phyloP scores from a whole-genome alignment of 2,888 invertebrate species.

The Drosophila histrio region DNA sequence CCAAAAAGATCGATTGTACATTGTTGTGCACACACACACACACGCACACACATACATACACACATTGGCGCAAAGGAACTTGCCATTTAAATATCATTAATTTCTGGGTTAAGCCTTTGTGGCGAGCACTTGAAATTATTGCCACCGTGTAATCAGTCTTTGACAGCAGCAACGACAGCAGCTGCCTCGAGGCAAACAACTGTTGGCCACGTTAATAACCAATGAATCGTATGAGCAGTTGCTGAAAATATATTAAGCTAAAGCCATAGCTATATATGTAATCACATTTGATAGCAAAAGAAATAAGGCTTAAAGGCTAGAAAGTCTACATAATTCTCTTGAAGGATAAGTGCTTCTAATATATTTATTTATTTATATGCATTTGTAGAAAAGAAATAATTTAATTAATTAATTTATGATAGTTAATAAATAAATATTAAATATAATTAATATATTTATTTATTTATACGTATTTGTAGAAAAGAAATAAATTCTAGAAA shows the following conservation, averaged over 20 bases:
- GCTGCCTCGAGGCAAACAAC: slow-evolving; percentile 31
- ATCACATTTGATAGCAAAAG: slow-evolving; percentile 31
- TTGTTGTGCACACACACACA: slow-evolving; percentile 47
- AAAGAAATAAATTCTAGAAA: too few species aligned
- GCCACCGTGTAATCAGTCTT: slow-evolving; percentile 76
- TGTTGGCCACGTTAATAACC: slow-evolving; percentile 40
- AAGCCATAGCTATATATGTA: not conserved
- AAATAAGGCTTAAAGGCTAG: too few species aligned
- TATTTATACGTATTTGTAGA: too few species aligned
- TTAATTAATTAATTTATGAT: too few species aligned
- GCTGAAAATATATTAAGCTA: slow-evolving; percentile 19
- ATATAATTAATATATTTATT: too few species aligned
- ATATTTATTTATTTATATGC: too few species aligned
- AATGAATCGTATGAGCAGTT: slow-evolving; percentile 22
- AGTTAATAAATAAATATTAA: too few species aligned
- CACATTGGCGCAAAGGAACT: slow-evolving; percentile 65
- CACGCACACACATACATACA: slow-evolving; percentile 5
- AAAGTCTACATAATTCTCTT: too few species aligned
- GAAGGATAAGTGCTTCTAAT: too few species aligned
- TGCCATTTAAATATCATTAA: slow-evolving; percentile 80
- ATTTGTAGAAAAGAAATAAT: too few species aligned
- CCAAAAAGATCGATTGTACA: slow-evolving; percentile 28
- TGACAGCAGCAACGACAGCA: slow-evolving; percentile 57
- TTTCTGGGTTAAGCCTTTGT: slow-evolving; percentile 77
- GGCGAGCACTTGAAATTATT: slow-evolving; percentile 74